Evolutionary conservation across 2,797 vertebrate genomes (phyloP).

Genomic region (Phrynocephalus guinanensis): DNA sequence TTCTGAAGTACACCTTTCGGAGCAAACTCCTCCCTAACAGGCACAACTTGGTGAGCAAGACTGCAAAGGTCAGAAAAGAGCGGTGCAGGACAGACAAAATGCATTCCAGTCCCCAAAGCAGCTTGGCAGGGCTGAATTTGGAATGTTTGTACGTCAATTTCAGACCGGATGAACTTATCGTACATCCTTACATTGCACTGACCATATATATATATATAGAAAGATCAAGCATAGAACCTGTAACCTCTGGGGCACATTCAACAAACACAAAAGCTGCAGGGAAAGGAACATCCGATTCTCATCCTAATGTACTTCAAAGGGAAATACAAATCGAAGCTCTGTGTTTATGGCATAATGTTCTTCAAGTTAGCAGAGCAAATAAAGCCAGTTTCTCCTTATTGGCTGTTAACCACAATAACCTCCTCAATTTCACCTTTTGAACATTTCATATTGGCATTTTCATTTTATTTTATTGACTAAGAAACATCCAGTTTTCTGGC

Average conservation of each 20-base stretch:
- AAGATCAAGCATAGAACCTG: conserved; percentile 10
- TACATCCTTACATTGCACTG: background rate
- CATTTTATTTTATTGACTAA: conserved; percentile 70
- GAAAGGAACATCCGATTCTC: conserved; percentile 44
- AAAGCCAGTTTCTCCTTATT: conserved; percentile 73
- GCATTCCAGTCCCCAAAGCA: background rate
- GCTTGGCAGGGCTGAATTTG: background rate
- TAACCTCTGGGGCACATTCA: conserved; percentile 43
- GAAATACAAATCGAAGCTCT: conserved; percentile 64
- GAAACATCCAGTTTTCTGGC: conserved; percentile 70
- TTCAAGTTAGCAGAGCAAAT: conserved; percentile 68
- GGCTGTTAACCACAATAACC: conserved; percentile 74
- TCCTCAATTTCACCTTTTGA: conserved; percentile 61
- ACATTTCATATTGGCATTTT: conserved; percentile 67
- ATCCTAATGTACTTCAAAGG: conserved; percentile 57
- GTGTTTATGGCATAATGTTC: conserved; percentile 69
- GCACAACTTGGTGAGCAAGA: background rate
- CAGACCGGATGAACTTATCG: background rate
- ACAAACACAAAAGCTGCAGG: conserved; percentile 43
- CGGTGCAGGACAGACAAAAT: background rate
- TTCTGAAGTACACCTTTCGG: background rate
- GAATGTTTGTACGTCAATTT: background rate
- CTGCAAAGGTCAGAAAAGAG: background rate
- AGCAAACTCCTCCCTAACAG: background rate
- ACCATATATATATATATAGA: conserved; percentile 16